Evolutionary conservation across 2,797 vertebrate genomes (phyloP).

Genomic region (Loriculus beryllinus): DNA sequence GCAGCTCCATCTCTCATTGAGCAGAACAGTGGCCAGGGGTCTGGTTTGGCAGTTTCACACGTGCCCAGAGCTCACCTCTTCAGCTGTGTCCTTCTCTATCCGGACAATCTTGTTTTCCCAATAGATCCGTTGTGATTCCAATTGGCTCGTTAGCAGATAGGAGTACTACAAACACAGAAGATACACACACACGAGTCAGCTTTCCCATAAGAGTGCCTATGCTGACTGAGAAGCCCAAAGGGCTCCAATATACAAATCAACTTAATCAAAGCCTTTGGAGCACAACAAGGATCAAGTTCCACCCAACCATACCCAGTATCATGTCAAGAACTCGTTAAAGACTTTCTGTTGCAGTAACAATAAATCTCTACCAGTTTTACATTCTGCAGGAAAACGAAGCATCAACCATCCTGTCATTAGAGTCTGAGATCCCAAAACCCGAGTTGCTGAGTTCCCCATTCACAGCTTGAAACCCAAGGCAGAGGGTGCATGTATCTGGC

Average conservation of each 20-base stretch:
- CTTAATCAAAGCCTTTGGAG: background rate
- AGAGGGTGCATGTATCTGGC: background rate
- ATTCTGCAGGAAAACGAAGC: background rate
- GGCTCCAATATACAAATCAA: background rate
- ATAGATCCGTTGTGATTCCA: conserved; percentile 96
- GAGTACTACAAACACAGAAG: conserved; percentile 83
- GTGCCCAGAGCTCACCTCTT: conserved; percentile 82
- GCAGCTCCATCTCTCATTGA: background rate
- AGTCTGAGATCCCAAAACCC: background rate
- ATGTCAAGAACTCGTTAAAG: background rate
- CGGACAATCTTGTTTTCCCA: conserved; percentile 99
- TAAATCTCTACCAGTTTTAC: background rate
- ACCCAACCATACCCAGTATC: background rate
- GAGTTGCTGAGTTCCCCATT: background rate
- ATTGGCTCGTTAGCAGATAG: conserved; percentile 93
- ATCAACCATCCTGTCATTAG: background rate
- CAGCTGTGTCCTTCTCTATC: conserved; percentile 94
- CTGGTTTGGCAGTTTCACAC: background rate
- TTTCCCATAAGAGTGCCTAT: background rate
- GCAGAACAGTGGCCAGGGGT: background rate
- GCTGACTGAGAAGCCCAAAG: background rate
- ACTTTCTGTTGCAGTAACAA: background rate
- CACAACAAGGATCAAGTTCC: background rate
- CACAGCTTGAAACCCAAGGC: background rate
- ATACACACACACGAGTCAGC: background rate